These are phyloP conservation scores for Oryzias javanicus DNA, from an alignment of 2,113 vertebrate genomes.

Conservation along the genomic window DNA sequence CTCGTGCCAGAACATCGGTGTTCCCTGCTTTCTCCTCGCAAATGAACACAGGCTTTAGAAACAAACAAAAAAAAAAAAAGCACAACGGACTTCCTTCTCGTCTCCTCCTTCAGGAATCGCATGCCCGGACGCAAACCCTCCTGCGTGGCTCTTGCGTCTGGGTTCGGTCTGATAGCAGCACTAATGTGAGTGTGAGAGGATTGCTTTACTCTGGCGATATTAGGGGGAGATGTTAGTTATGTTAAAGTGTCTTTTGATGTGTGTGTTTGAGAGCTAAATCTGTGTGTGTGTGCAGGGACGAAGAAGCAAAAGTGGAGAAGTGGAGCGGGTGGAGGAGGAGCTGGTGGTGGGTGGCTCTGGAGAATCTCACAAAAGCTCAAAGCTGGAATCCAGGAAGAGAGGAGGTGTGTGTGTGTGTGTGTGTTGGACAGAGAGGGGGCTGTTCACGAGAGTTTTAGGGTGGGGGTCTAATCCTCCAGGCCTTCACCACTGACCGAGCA, in stretches of 20 bases:
- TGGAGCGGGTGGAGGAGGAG: constrained; percentile 44
- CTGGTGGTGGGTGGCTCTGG: constrained; percentile 58
- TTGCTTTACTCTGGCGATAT: constrained; percentile 59
- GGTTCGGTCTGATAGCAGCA: constrained; percentile 63
- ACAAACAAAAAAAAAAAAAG: constrained; percentile 14
- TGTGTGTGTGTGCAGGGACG: constrained; percentile 7
- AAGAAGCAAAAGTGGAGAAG: constrained; percentile 36
- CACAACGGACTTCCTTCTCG: constrained; percentile 25
- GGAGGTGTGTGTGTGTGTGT: constrained; percentile 34
- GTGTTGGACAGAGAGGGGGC: constrained; percentile 17
- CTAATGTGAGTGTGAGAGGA: constrained; percentile 68
- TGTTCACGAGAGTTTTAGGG: constrained; percentile 49
- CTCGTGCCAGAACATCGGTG: constrained; percentile 47
- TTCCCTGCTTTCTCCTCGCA: constrained; percentile 39
- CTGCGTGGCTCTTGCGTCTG: constrained; percentile 56
- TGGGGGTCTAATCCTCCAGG: constrained; percentile 62
- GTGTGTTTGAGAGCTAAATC: constrained; percentile 12
- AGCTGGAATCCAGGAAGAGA: constrained; percentile 59
- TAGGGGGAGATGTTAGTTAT: constrained; percentile 47
- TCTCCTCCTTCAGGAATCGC: constrained; percentile 39
- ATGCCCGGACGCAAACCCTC: constrained; percentile 23
- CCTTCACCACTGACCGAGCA: constrained; percentile 65
- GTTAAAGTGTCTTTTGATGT: constrained; percentile 57
- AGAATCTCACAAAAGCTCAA: constrained; percentile 66
- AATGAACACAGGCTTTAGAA: constrained; percentile 2